Evolutionary conservation across 1,140 invertebrate species (phyloP).

Genomic region (Zelostemma sp.): DNA sequence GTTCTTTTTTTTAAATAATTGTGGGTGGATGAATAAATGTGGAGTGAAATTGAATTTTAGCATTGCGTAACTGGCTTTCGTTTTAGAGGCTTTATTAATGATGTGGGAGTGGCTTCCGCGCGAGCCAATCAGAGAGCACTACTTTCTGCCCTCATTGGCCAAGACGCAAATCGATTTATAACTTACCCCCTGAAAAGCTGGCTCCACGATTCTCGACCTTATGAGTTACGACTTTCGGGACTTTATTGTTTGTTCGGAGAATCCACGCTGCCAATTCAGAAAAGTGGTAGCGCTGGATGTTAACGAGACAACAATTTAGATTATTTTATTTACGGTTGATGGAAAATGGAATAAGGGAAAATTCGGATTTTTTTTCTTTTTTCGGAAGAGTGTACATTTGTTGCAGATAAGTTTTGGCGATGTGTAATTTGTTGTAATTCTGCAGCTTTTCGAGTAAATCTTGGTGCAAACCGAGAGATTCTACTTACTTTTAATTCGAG

Average conservation of each 20-base stretch:
- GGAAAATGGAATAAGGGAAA: too few relatives aligned
- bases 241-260: constrained; percentile 35
- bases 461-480: too few relatives aligned
- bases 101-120: constrained; percentile 61
- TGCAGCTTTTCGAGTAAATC: too few relatives aligned
- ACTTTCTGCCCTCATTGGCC: constrained; percentile 66
- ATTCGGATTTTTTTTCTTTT: too few relatives aligned
- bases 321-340: constrained; percentile 11
- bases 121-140: constrained; percentile 61
- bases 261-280: constrained; percentile 63
- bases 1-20: too few relatives aligned
- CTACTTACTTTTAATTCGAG: too few relatives aligned
- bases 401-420: too few relatives aligned
- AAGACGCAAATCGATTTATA: constrained; percentile 67
- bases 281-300: constrained; percentile 38
- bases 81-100: constrained; percentile 54
- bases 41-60: constrained; percentile 12
- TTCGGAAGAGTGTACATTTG: too few relatives aligned
- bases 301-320: constrained; percentile 22
- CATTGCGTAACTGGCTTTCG: constrained; percentile 55
- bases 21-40: neutral
- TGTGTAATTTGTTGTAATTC: too few relatives aligned
- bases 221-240: constrained; percentile 48
- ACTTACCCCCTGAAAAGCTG: constrained; percentile 53
- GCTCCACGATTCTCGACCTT: constrained; percentile 55